These are phyloP conservation scores for Tiliacea aurago DNA, from an alignment of 2,888 invertebrate genomes.

Conservation along the genomic window DNA sequence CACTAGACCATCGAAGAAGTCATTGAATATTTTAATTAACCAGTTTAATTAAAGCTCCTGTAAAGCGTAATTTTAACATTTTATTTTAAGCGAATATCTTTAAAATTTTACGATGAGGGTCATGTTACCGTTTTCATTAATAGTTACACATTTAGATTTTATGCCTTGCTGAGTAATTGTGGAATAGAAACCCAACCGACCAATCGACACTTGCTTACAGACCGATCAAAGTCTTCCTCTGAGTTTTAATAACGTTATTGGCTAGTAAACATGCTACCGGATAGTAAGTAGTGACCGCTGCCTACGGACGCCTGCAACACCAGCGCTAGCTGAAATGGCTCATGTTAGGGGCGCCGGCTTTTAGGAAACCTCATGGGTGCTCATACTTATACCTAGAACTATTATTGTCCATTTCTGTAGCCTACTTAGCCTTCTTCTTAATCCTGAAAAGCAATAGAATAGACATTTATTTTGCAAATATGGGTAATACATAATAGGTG, in stretches of 20 bases:
- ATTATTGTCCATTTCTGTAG: too few relatives aligned
- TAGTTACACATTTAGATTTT: slow-evolving; percentile 41
- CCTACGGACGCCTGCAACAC: fast-evolving
- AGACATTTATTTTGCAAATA: too few relatives aligned
- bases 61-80: slow-evolving; percentile 19
- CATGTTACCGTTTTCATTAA: slow-evolving; percentile 12
- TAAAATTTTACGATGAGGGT: slow-evolving; percentile 5
- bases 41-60: slow-evolving; percentile 14
- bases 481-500: too few relatives aligned
- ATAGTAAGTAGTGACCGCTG: background rate
- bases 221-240: background rate
- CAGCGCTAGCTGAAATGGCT: background rate
- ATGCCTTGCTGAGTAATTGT: slow-evolving; percentile 6
- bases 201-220: background rate
- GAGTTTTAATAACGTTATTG: background rate
- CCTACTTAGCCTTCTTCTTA: too few relatives aligned
- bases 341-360: too few relatives aligned
- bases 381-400: too few relatives aligned
- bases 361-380: too few relatives aligned
- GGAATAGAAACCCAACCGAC: background rate
- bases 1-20: too few relatives aligned
- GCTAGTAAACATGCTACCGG: background rate
- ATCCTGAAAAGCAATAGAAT: too few relatives aligned
- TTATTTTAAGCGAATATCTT: slow-evolving; percentile 29
- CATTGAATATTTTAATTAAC: slow-evolving; percentile 2